Conservation (phyloP, 2,797 vertebrate species). For the Scolopax bukidnonensis region DNA sequence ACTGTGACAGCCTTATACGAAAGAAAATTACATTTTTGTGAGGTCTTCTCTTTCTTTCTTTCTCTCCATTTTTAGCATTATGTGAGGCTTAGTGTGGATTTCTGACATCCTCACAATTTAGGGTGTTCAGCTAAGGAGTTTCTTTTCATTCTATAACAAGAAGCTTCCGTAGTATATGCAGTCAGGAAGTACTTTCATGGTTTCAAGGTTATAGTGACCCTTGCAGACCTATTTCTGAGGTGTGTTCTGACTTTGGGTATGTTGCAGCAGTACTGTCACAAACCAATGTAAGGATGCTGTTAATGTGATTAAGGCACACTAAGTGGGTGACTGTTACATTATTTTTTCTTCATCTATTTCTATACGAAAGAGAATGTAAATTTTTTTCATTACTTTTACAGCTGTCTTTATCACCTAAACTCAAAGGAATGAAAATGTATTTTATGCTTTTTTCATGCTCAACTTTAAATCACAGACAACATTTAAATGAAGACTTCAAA, state of each 20-base stretch:
- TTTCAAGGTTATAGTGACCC: neutral
- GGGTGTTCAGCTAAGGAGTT: neutral
- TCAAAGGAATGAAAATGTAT: neutral
- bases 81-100: neutral
- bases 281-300: neutral
- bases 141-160: neutral
- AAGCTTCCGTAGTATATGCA: neutral
- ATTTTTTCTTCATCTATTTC: neutral
- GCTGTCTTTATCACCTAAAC: neutral
- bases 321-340: neutral
- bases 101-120: neutral
- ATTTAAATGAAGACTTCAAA: neutral
- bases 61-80: neutral
- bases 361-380: neutral
- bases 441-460: neutral
- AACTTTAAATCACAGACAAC: neutral
- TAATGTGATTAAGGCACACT: neutral
- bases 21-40: neutral
- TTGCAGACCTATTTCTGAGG: neutral
- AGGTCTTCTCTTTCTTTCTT: neutral
- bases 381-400: neutral
- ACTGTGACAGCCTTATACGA: neutral
- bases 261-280: neutral
- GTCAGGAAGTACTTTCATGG: neutral
- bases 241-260: neutral